Conservation (phyloP, 2,888 invertebrate genomes). For the Prosapia bicincta region DNA sequence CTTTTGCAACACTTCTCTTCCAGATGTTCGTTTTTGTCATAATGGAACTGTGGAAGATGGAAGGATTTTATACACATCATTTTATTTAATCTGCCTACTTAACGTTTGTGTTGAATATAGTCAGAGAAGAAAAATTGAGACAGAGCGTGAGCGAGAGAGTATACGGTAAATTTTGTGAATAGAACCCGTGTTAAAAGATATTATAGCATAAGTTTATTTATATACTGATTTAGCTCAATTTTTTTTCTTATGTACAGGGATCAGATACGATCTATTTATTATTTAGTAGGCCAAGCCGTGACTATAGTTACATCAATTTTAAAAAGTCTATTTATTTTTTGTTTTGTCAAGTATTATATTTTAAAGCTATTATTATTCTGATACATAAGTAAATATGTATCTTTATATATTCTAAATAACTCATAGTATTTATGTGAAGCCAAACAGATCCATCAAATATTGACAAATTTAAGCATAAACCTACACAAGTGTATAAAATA, state of each 20-base stretch:
- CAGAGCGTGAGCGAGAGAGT: not conserved
- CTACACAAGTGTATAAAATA: not conserved
- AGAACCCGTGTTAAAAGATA: not conserved
- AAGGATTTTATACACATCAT: not conserved
- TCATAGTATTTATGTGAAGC: not conserved
- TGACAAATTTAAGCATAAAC: not conserved
- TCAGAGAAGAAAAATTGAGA: too few species aligned
- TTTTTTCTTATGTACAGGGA: not conserved
- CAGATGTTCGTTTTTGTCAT: not conserved
- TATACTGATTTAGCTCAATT: not conserved
- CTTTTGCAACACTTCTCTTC: not conserved
- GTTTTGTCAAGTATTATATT: too few species aligned
- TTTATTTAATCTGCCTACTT: not conserved
- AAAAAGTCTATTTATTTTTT: too few species aligned
- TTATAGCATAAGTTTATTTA: not conserved
- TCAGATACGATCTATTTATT: not conserved
- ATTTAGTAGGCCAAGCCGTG: not conserved
- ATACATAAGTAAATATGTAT: not conserved
- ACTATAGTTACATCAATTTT: too few species aligned
- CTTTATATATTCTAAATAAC: not conserved
- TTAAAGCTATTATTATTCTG: not conserved
- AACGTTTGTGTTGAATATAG: not conserved
- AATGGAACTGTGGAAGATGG: not conserved
- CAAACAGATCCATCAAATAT: not conserved
- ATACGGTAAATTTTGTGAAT: not conserved